A percentile compares a stretch with the other conserved stretches of the same genome.
These are phyloP conservation scores for Pristiophorus japonicus DNA, from an alignment of 2,113 vertebrate genomes.

Conservation along the genomic window DNA sequence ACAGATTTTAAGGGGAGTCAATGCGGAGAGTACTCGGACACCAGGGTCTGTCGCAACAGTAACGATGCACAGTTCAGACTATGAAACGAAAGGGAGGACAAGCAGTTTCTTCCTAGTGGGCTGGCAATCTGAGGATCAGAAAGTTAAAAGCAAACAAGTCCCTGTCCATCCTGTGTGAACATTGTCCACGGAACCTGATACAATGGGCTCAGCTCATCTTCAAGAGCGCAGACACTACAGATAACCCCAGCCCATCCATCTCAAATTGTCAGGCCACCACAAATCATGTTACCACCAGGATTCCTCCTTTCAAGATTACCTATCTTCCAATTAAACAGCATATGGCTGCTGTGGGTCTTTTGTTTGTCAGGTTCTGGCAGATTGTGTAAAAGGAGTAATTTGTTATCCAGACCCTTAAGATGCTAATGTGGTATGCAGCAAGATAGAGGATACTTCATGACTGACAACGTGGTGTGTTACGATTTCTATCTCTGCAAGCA, in stretches of 20 bases:
- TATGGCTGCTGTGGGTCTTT: slow-evolving; percentile 51
- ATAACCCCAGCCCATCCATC: slow-evolving; percentile 57
- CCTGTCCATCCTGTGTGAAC: slow-evolving; percentile 41
- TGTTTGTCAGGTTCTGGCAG: slow-evolving; percentile 53
- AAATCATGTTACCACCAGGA: slow-evolving; percentile 52
- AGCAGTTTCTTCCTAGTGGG: not conserved
- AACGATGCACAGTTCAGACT: not conserved
- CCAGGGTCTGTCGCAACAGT: no score
- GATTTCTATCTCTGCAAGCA: not conserved
- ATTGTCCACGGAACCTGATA: slow-evolving; percentile 46
- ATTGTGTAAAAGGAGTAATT: slow-evolving; percentile 52
- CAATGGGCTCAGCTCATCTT: slow-evolving; percentile 47
- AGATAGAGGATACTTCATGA: not conserved
- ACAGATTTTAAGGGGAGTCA: not conserved
- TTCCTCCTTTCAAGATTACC: slow-evolving; percentile 52
- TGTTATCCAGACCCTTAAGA: slow-evolving; percentile 27
- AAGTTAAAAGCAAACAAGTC: not conserved
- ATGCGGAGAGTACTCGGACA: not conserved
- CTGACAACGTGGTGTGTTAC: not conserved
- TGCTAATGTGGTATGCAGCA: slow-evolving; percentile 1
- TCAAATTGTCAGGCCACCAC: slow-evolving; percentile 50
- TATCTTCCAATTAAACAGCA: slow-evolving; percentile 53
- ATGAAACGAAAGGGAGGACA: not conserved
- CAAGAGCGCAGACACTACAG: slow-evolving; percentile 46
- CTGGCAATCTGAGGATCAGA: not conserved